Conservation (phyloP, 2,888 invertebrate genomes). For the Scaptodrosophila latifasciaeformis region DNA sequence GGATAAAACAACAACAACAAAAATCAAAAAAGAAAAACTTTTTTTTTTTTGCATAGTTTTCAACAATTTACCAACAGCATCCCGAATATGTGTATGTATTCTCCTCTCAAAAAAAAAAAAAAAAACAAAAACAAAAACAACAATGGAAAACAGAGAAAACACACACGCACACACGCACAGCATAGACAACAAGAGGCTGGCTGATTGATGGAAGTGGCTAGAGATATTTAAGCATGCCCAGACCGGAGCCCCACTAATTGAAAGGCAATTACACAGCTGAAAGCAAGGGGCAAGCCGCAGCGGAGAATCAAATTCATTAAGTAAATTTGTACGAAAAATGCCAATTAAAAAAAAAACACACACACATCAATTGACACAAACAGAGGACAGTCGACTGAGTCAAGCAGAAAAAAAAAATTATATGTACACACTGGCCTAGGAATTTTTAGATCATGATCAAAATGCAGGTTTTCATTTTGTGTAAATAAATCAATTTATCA, state of each 20-base stretch:
- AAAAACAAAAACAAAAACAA: slow-evolving; percentile 6
- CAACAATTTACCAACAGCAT: no score
- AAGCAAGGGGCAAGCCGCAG: neutral
- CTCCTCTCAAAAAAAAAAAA: neutral
- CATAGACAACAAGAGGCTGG: slow-evolving; percentile 28
- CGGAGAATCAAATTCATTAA: slow-evolving; percentile 42
- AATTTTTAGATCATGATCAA: no score
- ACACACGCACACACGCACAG: slow-evolving; percentile 4
- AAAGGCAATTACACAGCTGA: neutral
- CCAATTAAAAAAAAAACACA: slow-evolving; percentile 48
- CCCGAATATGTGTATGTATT: slow-evolving; percentile 13
- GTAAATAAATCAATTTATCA: slow-evolving; percentile 34
- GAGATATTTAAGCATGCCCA: slow-evolving; percentile 15
- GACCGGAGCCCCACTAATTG: slow-evolving; percentile 15
- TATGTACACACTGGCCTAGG: no score
- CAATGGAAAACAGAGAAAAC: slow-evolving; percentile 5
- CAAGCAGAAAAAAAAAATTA: no score
- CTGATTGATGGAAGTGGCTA: slow-evolving; percentile 36
- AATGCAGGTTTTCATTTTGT: no score
- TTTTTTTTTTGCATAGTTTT: no score
- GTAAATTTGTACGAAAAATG: slow-evolving; percentile 48
- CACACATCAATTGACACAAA: slow-evolving; percentile 42
- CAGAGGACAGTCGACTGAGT: no score
- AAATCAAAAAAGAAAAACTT: no score
- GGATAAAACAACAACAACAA: no score